Evolutionary conservation across 2,113 vertebrate species (phyloP).

Genomic region (Sapayoa aenigma): DNA sequence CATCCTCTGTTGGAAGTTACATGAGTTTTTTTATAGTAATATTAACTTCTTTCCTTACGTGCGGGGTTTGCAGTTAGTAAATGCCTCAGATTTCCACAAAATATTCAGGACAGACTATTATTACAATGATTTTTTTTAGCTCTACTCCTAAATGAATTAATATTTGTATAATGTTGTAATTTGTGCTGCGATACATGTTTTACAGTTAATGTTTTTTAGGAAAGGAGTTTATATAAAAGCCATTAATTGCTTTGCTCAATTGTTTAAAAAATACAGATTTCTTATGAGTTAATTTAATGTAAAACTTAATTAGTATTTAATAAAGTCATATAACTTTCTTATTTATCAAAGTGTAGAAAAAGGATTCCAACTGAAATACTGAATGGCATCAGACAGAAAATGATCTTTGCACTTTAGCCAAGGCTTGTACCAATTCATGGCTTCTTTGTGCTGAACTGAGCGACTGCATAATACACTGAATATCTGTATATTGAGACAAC

Average conservation of each 20-base stretch:
- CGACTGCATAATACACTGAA: not conserved
- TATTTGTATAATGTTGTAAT: slow-evolving; percentile 73
- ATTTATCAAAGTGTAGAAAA: slow-evolving; percentile 71
- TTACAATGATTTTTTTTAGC: slow-evolving; percentile 76
- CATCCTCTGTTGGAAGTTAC: slow-evolving; percentile 73
- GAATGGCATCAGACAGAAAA: not conserved
- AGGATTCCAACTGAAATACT: slow-evolving; percentile 60
- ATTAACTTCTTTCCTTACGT: slow-evolving; percentile 73
- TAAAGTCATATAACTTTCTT: slow-evolving; percentile 75
- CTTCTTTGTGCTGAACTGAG: not conserved
- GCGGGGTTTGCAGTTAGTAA: slow-evolving; percentile 72
- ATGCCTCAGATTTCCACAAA: slow-evolving; percentile 80
- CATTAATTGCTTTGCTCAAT: slow-evolving; percentile 70
- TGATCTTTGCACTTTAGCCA: not conserved
- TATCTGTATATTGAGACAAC: not conserved
- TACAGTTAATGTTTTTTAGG: slow-evolving; percentile 59
- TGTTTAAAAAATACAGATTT: slow-evolving; percentile 65
- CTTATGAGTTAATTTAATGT: slow-evolving; percentile 42
- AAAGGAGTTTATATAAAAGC: slow-evolving; percentile 64
- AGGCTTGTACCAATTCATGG: not conserved
- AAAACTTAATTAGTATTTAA: slow-evolving; percentile 72
- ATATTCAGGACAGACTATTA: slow-evolving; percentile 81
- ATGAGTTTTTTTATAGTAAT: slow-evolving; percentile 75
- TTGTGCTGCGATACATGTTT: slow-evolving; percentile 72
- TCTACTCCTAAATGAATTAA: slow-evolving; percentile 80